Evolutionary conservation across 2,888 invertebrate species (phyloP).

Genomic region (Nipponacmea schrenckii): DNA sequence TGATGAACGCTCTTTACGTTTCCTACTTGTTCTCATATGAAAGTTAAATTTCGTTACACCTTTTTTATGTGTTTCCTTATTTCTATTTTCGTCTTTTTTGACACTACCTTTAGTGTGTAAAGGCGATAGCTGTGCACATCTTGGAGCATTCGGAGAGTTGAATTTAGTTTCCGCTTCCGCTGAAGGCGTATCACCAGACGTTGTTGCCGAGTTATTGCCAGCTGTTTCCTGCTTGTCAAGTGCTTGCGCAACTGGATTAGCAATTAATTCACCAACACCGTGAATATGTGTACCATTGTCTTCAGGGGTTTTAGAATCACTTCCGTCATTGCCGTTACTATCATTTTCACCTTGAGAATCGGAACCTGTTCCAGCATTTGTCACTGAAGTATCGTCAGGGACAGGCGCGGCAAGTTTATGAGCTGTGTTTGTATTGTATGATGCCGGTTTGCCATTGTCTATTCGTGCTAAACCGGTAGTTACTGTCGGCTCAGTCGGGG

Average conservation of each 20-base stretch:
- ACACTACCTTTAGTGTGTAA: conserved; percentile 4
- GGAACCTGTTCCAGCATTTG: conserved; percentile 44
- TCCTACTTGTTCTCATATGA: conserved; percentile 81
- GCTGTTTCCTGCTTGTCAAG: conserved; percentile 34
- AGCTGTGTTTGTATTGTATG: conserved; percentile 53
- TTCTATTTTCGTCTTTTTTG: conserved; percentile 15
- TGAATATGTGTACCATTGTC: conserved; percentile 74
- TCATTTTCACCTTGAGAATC: conserved; percentile 57
- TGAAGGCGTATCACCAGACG: conserved; percentile 79
- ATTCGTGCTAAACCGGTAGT: conserved; percentile 54
- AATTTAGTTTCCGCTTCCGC: conserved; percentile 50
- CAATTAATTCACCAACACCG: conserved; percentile 85
- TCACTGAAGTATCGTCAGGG: conserved; percentile 31
- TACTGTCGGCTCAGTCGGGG: conserved; percentile 50
- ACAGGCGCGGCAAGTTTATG: conserved; percentile 35
- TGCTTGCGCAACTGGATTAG: conserved; percentile 80
- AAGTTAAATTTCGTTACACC: conserved; percentile 65
- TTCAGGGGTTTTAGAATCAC: conserved; percentile 42
- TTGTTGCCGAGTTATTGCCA: conserved; percentile 14
- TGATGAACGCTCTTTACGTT: conserved; percentile 70
- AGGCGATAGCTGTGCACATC: conserved; percentile 11
- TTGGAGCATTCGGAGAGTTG: conserved; percentile 28
- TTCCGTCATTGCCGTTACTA: conserved; percentile 45
- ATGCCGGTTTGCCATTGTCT: conserved; percentile 56
- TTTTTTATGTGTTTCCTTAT: conserved; percentile 44